Evolutionary conservation across 2,113 vertebrate genomes (phyloP).

Genomic region (Gallinago paraguaiae): DNA sequence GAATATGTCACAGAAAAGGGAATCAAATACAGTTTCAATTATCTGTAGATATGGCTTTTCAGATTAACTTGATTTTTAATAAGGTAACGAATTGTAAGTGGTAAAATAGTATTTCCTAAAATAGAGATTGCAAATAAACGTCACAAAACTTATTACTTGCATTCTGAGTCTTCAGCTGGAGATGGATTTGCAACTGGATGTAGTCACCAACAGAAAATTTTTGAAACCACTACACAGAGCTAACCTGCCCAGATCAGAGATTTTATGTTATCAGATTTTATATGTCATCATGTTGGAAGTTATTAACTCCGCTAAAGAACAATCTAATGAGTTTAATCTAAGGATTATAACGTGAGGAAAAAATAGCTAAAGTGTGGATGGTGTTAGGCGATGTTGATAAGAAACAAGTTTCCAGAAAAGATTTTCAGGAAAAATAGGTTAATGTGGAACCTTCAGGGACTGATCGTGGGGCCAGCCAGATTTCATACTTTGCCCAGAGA

Average conservation of each 20-base stretch:
- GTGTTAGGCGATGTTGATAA: background rate
- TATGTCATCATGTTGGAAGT: background rate
- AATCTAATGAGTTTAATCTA: background rate
- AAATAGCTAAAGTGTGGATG: rapidly evolving
- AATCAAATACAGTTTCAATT: background rate
- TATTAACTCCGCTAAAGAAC: background rate
- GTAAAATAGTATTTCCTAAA: background rate
- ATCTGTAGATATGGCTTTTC: background rate
- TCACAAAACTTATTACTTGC: background rate
- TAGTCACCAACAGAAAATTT: background rate
- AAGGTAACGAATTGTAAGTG: background rate
- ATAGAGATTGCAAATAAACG: background rate
- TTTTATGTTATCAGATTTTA: background rate
- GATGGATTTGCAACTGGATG: background rate
- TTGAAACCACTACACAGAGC: background rate
- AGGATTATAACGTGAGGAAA: background rate
- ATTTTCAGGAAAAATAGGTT: background rate
- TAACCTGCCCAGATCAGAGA: background rate
- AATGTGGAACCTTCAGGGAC: background rate
- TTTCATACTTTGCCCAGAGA: background rate
- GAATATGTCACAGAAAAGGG: background rate
- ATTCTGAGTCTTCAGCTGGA: background rate
- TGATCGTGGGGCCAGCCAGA: rapidly evolving
- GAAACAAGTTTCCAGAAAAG: background rate
- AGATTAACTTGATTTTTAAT: background rate